Conservation (phyloP, 2,113 vertebrate species). For the Trinectes maculatus region DNA sequence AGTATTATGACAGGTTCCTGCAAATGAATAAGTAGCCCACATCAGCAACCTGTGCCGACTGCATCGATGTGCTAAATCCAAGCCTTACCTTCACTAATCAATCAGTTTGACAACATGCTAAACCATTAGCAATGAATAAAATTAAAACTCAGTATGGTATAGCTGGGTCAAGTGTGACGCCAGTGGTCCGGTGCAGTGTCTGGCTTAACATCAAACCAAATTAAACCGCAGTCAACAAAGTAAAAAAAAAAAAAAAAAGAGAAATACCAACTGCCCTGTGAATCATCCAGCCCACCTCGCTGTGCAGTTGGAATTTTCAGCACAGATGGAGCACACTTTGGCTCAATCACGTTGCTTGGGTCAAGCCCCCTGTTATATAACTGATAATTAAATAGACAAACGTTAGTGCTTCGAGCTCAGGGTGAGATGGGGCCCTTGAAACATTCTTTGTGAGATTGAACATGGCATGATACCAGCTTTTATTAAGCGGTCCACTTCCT, state of each 20-base stretch:
- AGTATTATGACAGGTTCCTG: too few species aligned
- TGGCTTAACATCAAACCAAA: not conserved
- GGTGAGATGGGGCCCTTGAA: slow-evolving; percentile 6
- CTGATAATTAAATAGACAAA: slow-evolving; percentile 50
- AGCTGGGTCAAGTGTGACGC: not conserved
- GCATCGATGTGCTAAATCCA: too few species aligned
- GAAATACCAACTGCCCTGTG: not conserved
- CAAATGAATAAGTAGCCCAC: not conserved
- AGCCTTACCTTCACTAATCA: too few species aligned
- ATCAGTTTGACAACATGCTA: too few species aligned
- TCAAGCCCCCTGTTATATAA: slow-evolving; percentile 41
- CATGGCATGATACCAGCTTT: not conserved
- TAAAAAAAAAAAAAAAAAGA: not conserved
- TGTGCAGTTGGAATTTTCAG: slow-evolving; percentile 17
- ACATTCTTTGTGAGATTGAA: not conserved
- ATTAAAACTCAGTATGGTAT: too few species aligned
- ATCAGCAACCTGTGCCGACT: not conserved
- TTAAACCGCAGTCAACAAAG: not conserved
- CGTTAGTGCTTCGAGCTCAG: slow-evolving; percentile 24
- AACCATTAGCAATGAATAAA: too few species aligned
- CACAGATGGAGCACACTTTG: slow-evolving; percentile 27
- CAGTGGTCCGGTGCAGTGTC: not conserved
- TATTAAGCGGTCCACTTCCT: not conserved
- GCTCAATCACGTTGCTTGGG: slow-evolving; percentile 18
- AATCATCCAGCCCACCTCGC: not conserved